Evolutionary conservation across 2,797 vertebrate species (phyloP).

Genomic region (Tamandua tetradactyla): DNA sequence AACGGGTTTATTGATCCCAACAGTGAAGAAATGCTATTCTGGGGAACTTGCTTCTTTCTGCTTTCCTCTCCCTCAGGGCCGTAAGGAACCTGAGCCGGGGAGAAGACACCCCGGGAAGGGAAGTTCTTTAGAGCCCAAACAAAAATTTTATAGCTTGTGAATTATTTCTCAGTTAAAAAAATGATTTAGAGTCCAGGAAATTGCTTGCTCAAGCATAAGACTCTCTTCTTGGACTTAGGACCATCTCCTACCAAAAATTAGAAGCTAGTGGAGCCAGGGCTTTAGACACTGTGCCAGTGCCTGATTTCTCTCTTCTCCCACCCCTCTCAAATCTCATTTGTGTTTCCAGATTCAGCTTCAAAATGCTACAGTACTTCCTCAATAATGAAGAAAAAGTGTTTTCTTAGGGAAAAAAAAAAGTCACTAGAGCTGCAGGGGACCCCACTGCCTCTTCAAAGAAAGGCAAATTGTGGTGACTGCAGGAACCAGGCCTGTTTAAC

Average conservation of each 20-base stretch:
- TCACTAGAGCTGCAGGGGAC: not conserved
- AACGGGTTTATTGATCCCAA: conserved; percentile 77
- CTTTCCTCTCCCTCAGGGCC: conserved; percentile 59
- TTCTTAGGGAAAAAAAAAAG: conserved; percentile 49
- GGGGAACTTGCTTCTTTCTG: conserved; percentile 70
- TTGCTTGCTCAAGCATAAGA: conserved; percentile 22
- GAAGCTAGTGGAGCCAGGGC: conserved; percentile 49
- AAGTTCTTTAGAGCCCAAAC: conserved; percentile 26
- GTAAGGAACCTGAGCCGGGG: not conserved
- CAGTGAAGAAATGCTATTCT: conserved; percentile 74
- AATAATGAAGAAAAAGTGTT: conserved; percentile 64
- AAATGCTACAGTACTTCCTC: conserved; percentile 60
- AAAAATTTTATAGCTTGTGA: conserved; percentile 52
- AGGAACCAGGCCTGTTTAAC: not conserved
- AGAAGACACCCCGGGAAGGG: not conserved
- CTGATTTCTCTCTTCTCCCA: conserved; percentile 53
- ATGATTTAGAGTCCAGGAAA: conserved; percentile 40
- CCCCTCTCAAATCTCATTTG: conserved; percentile 47
- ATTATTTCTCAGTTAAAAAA: conserved; percentile 26
- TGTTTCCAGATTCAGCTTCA: conserved; percentile 72
- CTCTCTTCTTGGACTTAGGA: conserved; percentile 35
- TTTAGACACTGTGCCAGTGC: conserved; percentile 56
- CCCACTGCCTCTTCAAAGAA: not conserved
- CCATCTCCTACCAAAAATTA: conserved; percentile 56
- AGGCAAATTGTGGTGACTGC: not conserved